Evolutionary conservation across 2,113 vertebrate species (phyloP), one percentile per base, ranked within the genome.

Genomic region (Hypocryptadius cinnamomeus): DNA sequence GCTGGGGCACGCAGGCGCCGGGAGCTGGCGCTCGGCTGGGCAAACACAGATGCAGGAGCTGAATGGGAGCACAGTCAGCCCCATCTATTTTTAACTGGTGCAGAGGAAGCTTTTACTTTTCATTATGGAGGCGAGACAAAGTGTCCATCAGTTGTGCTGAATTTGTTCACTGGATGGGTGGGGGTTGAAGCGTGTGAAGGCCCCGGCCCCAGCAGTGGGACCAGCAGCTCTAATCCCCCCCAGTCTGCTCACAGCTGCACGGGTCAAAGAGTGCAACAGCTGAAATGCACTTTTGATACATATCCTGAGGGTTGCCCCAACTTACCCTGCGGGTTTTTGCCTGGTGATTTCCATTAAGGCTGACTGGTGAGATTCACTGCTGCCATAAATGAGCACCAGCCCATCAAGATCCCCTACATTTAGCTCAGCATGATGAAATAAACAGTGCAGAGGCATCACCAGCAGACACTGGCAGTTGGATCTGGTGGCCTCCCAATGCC

Each of bases 61-160:
- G 91, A 95, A 89, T 72, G 86, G 63, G n/a, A 85, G 57, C 87
- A 90, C 89, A 90, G 87, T 95, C 91, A 94, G 66, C 61, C 80
- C 4, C 0, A 80, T 30, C 89, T 93, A 92, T 91, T 92, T 95
- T 96, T 94, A 90, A 83, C 79, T 35, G 65, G 37, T 50, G 87
- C 87, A 91, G 72, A 93, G 87, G 93, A 94, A 95, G 89, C 85
- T 91, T 94, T 93, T 85, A 87, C 87, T 93, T 95, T 87, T 83
- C 91, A 74, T 83, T 78, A 79, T 1, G 19, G 82, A n/a, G 18
- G 53, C 31, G 25, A 87, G 82, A 91, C 93, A 95, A 93, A 83
- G 82, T 37, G 28, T 37, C 79, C 57, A 0, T 78, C 87, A 83
- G 87, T 68, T 80, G 82, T 15, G 28, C 85, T 66, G 71, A 60